Evolutionary conservation across 2,888 invertebrate species (phyloP), one percentile per base, ranked within the genome.

Genomic region (Drosophila birchii): DNA sequence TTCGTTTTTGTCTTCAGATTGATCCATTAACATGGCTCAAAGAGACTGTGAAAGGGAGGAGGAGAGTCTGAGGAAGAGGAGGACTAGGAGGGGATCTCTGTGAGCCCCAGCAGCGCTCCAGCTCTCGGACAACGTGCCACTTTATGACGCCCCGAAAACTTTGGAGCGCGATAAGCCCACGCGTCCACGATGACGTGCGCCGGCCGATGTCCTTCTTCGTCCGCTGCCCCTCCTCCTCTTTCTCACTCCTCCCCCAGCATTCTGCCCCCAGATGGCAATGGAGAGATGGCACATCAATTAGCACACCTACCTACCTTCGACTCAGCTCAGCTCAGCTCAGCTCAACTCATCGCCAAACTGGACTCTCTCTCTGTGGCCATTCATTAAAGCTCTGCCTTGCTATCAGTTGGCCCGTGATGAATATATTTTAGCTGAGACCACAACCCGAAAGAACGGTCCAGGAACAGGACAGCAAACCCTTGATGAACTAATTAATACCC

Each of bases 201-300:
- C 68, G 67, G 68, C 57, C 68, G 67, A 67, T 57, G 64, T 51
- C 63, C 41, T 64, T 55, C 55, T 41, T 11, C 20, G 34, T 54
- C 43, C 57, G 38, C 29, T n/a, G 4, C 14, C 16, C 41, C 32
- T 5, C n/a, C n/a, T 7, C n/a, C 29, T 12, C 26, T 26, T 26
- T 26, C 26, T 4, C 26, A 26, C 26, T 26, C 14, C 18, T 29
- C 23, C 18, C 7, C 16, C 20, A 29, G 3, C 32, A 16, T 18
- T 36, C 58, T n/a, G 6, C 43, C 11, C 34, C 32, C 62, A 9
- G 69, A 53, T 45, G 69, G 39, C 59, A 63, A 51, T 45, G 72
- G 73, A 58, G 72, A 73, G 84, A 86, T 84, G 83, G 83, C 83
- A 84, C 87, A 84, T 86, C 83, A 84, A 84, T 84, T 84, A 84